A percentile compares a stretch with the other conserved stretches of the same genome.
Conservation (phyloP, 2,113 vertebrate species). For the Limnothrissa miodon region DNA sequence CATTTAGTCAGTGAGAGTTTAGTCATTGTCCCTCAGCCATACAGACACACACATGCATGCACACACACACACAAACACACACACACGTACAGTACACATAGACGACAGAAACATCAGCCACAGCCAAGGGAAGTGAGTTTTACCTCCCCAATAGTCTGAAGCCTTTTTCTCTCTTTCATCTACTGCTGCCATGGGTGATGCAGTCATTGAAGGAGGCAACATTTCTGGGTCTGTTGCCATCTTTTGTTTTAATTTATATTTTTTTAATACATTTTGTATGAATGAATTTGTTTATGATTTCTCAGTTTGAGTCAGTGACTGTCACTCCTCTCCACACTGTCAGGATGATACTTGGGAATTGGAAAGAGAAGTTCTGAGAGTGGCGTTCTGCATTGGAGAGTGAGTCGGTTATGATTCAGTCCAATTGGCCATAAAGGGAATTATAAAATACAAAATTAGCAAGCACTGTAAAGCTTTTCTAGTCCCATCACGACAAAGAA, state of each 20-base stretch:
- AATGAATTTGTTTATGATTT: slow-evolving; percentile 7
- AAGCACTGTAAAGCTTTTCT: slow-evolving; percentile 55
- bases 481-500: slow-evolving; percentile 52
- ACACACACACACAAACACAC: no score
- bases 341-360: background rate
- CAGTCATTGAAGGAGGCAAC: slow-evolving; percentile 14
- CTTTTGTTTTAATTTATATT: background rate
- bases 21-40: background rate
- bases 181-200: background rate
- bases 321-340: background rate
- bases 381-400: background rate
- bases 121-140: background rate
- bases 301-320: slow-evolving; percentile 6
- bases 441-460: background rate
- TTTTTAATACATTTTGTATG: background rate
- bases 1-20: background rate
- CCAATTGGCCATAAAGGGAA: background rate
- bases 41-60: background rate
- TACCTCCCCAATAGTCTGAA: background rate
- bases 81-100: no score
- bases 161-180: background rate
- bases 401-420: background rate
- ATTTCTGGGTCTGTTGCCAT: slow-evolving; percentile 1
- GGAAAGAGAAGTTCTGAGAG: background rate
- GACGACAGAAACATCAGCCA: background rate